A percentile compares a stretch with the other conserved stretches of the same genome.
phyloP scores from a whole-genome alignment of 2,888 invertebrate genomes.

The Pachliopta kotzebuea region DNA sequence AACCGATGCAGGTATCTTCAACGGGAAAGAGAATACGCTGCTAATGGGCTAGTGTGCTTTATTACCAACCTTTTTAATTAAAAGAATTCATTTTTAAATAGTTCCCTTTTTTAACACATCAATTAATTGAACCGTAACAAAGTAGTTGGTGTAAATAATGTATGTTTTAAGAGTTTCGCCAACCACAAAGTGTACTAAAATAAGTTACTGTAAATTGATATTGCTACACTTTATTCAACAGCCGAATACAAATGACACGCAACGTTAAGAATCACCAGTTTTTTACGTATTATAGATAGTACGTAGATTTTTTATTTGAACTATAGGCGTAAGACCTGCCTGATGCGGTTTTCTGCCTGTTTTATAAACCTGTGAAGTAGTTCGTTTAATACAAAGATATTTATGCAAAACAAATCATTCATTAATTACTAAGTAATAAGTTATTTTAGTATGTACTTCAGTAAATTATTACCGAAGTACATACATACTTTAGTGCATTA shows the following conservation, averaged over 20 bases:
- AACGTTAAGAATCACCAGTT: constrained; percentile 34
- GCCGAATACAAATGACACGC: constrained; percentile 63
- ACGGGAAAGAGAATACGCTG: no score
- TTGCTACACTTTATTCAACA: constrained; percentile 29
- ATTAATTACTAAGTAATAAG: background rate
- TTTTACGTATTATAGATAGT: constrained; percentile 29
- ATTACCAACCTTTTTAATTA: no score
- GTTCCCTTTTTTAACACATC: background rate
- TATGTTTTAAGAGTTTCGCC: background rate
- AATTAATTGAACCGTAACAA: background rate
- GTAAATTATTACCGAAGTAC: no score
- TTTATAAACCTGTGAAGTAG: constrained; percentile 11
- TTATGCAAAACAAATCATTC: constrained; percentile 4
- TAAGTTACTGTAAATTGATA: constrained; percentile 7
- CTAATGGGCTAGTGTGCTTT: no score
- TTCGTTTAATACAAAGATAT: constrained; percentile 4
- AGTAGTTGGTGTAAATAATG: background rate
- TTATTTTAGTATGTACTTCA: constrained; percentile 3
- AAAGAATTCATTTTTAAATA: no score
- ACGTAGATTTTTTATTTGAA: constrained; percentile 4
- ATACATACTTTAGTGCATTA: no score
- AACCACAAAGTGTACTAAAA: background rate
- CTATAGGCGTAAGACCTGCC: constrained; percentile 1
- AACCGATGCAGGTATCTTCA: no score
- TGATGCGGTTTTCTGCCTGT: constrained; percentile 10